Evolutionary conservation across 1,140 invertebrate genomes (phyloP).

Genomic region (silkworm (Bombyx mori)): DNA sequence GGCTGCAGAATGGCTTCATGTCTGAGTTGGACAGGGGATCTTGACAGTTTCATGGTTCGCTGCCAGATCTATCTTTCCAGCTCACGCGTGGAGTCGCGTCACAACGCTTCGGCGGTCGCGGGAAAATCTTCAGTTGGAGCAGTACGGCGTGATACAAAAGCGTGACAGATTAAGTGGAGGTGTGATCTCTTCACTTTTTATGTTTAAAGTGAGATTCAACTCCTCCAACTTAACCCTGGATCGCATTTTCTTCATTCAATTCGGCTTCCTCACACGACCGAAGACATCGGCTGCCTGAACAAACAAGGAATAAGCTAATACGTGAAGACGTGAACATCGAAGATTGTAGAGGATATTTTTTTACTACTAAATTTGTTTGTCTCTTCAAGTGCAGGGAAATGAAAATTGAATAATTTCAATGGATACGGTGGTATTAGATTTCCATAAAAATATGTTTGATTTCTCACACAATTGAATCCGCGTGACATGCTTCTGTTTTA

Average conservation of each 20-base stretch:
- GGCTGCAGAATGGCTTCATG: slow-evolving; percentile 34
- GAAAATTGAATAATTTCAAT: too few species aligned
- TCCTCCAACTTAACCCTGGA: slow-evolving; percentile 72
- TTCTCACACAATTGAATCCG: too few species aligned
- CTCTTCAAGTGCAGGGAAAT: too few species aligned
- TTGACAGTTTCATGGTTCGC: slow-evolving; percentile 61
- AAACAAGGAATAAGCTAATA: neutral
- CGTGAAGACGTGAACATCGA: neutral
- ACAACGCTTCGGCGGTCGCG: slow-evolving; percentile 8
- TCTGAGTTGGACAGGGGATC: slow-evolving; percentile 72
- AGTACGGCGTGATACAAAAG: slow-evolving; percentile 14
- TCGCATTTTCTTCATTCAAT: slow-evolving; percentile 23
- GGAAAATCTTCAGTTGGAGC: neutral
- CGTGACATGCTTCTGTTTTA: too few species aligned
- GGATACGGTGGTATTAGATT: too few species aligned
- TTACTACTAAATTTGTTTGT: too few species aligned
- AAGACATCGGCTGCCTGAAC: too few species aligned
- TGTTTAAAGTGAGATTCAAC: slow-evolving; percentile 73
- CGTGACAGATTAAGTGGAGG: slow-evolving; percentile 71
- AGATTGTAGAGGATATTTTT: neutral
- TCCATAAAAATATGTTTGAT: too few species aligned
- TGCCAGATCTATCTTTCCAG: slow-evolving; percentile 74
- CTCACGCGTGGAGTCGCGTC: slow-evolving; percentile 58
- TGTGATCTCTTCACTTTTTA: slow-evolving; percentile 73
- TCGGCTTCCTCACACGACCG: neutral